phyloP scores from a whole-genome alignment of 35 echinoderm and acorn worm species.

The Antedon bifida region DNA sequence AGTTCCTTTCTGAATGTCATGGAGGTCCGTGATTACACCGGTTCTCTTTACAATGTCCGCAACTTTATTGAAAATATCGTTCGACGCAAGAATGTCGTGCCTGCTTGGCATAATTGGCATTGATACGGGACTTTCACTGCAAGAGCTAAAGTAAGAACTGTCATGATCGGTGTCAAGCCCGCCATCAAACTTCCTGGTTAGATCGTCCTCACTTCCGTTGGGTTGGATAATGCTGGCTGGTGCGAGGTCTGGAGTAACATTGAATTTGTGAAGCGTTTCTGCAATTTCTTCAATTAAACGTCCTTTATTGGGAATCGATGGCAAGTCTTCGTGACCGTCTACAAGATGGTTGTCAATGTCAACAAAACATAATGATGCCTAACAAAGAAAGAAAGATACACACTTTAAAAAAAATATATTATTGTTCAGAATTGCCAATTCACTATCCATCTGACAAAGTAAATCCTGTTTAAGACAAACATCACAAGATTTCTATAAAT shows the following conservation, averaged over 20 bases:
- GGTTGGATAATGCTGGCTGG: neutral
- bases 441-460: no score
- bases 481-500: no score
- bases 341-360: constrained; percentile 82
- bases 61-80: constrained; percentile 86
- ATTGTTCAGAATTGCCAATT: no score
- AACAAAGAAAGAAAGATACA: neutral
- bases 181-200: constrained; percentile 41
- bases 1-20: neutral
- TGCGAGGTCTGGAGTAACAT: constrained; percentile 20
- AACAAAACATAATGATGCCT: constrained; percentile 88
- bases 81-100: constrained; percentile 55
- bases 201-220: constrained; percentile 11
- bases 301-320: constrained; percentile 63
- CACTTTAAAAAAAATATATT: neutral
- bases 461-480: no score
- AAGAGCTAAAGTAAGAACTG: constrained; percentile 89
- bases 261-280: constrained; percentile 46
- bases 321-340: constrained; percentile 78
- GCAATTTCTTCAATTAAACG: constrained; percentile 44
- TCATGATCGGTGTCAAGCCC: constrained; percentile 74
- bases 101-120: constrained; percentile 37
- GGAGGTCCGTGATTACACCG: constrained; percentile 46
- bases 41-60: constrained; percentile 81
- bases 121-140: constrained; percentile 66